These are phyloP conservation scores for Ageneiosus marmoratus DNA, from an alignment of 2,113 vertebrate species.

Conservation along the genomic window DNA sequence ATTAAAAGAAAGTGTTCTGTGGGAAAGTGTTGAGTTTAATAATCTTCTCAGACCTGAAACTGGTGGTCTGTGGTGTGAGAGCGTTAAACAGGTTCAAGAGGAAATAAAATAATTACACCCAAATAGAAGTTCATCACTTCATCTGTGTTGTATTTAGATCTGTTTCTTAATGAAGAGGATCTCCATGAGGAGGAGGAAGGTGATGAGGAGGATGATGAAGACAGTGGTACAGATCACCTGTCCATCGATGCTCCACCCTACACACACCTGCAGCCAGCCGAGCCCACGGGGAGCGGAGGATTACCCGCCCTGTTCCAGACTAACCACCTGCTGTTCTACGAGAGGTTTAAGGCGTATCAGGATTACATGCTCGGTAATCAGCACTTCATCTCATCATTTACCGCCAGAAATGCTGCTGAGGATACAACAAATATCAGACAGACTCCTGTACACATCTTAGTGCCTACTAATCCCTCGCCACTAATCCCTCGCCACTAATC, in stretches of 20 bases:
- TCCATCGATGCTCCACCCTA: slow-evolving; percentile 63
- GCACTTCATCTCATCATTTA: no score
- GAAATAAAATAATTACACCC: not conserved
- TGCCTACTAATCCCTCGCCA: no score
- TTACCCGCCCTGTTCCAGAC: slow-evolving; percentile 88
- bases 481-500: no score
- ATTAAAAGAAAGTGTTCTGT: no score
- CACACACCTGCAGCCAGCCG: slow-evolving; percentile 69
- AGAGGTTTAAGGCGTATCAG: slow-evolving; percentile 90
- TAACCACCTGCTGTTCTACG: slow-evolving; percentile 84
- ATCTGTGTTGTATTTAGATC: slow-evolving; percentile 40
- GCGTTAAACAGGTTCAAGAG: not conserved
- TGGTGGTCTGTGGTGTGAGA: not conserved
- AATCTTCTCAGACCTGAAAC: no score
- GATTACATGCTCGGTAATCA: slow-evolving; percentile 89
- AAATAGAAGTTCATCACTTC: not conserved
- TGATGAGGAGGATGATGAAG: slow-evolving; percentile 58
- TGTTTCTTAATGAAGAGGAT: slow-evolving; percentile 62
- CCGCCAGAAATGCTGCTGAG: no score
- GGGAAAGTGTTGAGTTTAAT: no score
- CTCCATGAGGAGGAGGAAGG: slow-evolving; percentile 23
- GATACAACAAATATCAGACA: no score
- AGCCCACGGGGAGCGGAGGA: slow-evolving; percentile 59
- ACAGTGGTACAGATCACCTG: slow-evolving; percentile 75
- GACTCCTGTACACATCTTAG: no score